These are phyloP conservation scores for Nymphalis polychloros DNA, from an alignment of 2,888 invertebrate species.

Conservation along the genomic window DNA sequence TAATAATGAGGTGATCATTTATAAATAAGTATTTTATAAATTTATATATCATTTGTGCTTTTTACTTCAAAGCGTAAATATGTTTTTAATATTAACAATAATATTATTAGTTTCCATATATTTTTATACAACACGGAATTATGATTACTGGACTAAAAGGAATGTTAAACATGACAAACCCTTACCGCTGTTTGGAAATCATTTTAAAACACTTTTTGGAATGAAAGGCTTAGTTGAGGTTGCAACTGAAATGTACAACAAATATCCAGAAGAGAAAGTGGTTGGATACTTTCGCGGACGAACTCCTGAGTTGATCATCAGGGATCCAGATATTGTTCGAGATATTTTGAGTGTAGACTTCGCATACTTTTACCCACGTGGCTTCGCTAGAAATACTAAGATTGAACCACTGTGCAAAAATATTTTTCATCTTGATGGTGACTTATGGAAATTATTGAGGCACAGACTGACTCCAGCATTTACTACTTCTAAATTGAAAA, in stretches of 20 bases:
- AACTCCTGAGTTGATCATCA: constrained; percentile 57
- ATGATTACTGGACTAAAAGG: constrained; percentile 54
- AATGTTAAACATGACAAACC: constrained; percentile 57
- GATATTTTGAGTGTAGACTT: constrained; percentile 59
- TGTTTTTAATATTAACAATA: constrained; percentile 7
- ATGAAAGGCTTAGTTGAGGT: constrained; percentile 49
- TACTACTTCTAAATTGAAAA: constrained; percentile 62
- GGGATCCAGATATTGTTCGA: constrained; percentile 57
- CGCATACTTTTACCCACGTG: constrained; percentile 50
- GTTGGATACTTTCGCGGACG: constrained; percentile 60
- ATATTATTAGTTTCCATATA: constrained; percentile 22
- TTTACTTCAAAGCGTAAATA: neutral
- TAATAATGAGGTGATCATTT: too few species aligned
- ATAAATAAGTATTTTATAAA: neutral
- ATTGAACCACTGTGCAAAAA: constrained; percentile 52
- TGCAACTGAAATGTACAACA: constrained; percentile 42
- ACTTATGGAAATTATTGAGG: constrained; percentile 62
- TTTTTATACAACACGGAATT: constrained; percentile 27
- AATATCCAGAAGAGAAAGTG: constrained; percentile 41
- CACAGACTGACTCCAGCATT: constrained; percentile 67
- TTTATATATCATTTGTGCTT: neutral
- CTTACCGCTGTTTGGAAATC: constrained; percentile 57
- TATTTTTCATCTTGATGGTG: constrained; percentile 61
- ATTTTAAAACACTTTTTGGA: constrained; percentile 47
- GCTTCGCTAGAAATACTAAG: constrained; percentile 38